Percentiles rank a stretch among this genome's conserved stretches.
Evolutionary conservation across 2,113 vertebrate genomes (phyloP).

Genomic region (Triplophysa rosa): DNA sequence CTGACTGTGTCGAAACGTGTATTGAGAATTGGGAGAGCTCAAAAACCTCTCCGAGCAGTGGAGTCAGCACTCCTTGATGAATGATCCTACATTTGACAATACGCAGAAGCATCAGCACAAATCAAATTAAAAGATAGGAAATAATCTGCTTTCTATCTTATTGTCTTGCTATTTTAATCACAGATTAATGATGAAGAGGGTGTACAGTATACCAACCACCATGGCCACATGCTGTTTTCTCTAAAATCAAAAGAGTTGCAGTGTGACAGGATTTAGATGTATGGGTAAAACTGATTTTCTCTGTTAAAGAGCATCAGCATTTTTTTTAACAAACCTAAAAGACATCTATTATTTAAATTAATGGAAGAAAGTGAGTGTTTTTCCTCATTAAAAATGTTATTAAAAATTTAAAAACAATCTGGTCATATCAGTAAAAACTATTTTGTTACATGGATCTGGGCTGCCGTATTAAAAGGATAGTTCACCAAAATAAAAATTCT

Average conservation of each 20-base stretch:
- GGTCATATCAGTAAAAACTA: too few relatives aligned
- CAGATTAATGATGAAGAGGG: constrained; percentile 60
- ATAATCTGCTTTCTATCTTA: constrained; percentile 61
- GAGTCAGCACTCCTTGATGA: constrained; percentile 21
- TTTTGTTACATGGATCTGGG: too few relatives aligned
- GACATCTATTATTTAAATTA: neutral
- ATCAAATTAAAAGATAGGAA: constrained; percentile 52
- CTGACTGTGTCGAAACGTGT: constrained; percentile 19
- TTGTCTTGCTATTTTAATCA: constrained; percentile 58
- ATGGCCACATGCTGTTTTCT: neutral
- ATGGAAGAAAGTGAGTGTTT: neutral
- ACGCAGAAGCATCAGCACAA: constrained; percentile 38
- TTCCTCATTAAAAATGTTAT: too few relatives aligned
- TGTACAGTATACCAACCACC: constrained; percentile 12
- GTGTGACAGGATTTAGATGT: constrained; percentile 20
- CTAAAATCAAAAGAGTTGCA: neutral
- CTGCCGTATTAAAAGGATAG: too few relatives aligned
- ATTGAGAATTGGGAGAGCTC: constrained; percentile 7
- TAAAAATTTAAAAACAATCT: too few relatives aligned
- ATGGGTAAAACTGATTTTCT: neutral
- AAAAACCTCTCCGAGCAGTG: neutral
- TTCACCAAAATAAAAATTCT: too few relatives aligned
- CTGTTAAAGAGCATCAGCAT: constrained; percentile 9
- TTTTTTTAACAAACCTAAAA: neutral
- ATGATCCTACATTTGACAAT: constrained; percentile 45